Base-by-base conservation (phyloP, 2,797 vertebrate species). In the Trachurus trachurus region DNA sequence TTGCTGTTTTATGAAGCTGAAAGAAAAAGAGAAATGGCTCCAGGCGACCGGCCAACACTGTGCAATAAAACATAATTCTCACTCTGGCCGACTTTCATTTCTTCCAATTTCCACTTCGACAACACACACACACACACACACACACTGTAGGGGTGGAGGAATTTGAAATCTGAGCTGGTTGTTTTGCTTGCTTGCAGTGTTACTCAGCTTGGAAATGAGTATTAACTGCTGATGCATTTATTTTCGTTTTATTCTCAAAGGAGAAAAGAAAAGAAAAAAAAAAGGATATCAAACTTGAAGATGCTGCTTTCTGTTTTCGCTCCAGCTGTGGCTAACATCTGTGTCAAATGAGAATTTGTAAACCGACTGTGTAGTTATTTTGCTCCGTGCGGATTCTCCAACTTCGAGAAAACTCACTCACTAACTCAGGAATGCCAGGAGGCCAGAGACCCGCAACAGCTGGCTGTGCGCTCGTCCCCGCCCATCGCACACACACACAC, bases 1-100 rank as follows among this genome's bases (percentile, higher is more conserved):
- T n/a, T 15, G 34, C 72, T 71, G 76, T 79, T 92, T 87, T 90
- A 89, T 87, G 83, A 90, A 88, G 87, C 80, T 69, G 47, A 88
- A 65, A 87, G 76, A 81, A 73, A 83, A 84, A 77, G 77, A 87
- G 71, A 89, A 86, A 91, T 80, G 80, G 80, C 83, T 88, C 61
- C 52, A 78, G 87, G 89, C 89, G n/a, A 17, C 37, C 34, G n/a
- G 87, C 87, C 89, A 88, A 85, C 75, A 83, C 67, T 17, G 39
- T 0, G 62, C 86, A 90, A 90, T 90, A 92, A 92, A 92, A 85
- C 80, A 40, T 74, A 85, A 90, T 78, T 88, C 85, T 83, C 76
- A 76, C 77, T 83, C 79, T 53, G 81, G 62, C 71, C 15, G 2
- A 58, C 71, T 80, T 75, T 88, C 73, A 84, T 85, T 84, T 88